These are phyloP conservation scores for Tragelaphus strepsiceros DNA, from an alignment of 2,113 vertebrate species.

Conservation along the genomic window DNA sequence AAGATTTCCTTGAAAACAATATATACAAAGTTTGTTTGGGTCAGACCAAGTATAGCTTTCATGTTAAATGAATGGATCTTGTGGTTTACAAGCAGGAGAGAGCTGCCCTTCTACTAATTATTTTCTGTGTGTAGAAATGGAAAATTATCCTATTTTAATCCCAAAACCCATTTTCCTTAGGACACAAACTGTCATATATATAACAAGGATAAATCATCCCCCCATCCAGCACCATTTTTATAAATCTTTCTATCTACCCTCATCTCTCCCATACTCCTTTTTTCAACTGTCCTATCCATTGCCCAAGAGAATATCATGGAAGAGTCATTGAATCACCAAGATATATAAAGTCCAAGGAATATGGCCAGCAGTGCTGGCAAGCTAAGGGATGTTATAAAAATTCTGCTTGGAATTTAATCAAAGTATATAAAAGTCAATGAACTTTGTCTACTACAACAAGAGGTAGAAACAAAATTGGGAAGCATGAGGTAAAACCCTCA, in stretches of 20 bases:
- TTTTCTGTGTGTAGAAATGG: not conserved
- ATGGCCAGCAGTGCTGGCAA: not conserved
- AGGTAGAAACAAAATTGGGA: not conserved
- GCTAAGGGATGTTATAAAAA: not conserved
- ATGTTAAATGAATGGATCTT: not conserved
- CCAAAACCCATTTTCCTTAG: not conserved
- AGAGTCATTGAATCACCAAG: not conserved
- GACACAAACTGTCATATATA: not conserved
- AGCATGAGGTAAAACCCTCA: not conserved
- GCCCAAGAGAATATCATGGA: not conserved
- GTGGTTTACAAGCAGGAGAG: not conserved
- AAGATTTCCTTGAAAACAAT: not conserved
- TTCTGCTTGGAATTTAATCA: conserved; percentile 15
- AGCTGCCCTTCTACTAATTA: not conserved
- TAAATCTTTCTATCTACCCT: not conserved
- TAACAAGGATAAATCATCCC: not conserved
- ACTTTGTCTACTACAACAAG: not conserved
- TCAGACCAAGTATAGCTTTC: not conserved
- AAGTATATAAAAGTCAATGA: not conserved
- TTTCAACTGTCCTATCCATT: not conserved
- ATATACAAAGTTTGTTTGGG: not conserved
- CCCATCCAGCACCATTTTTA: not conserved
- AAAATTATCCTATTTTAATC: not conserved
- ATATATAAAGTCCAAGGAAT: not conserved
- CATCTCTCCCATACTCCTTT: not conserved